Percentiles rank a stretch among this genome's conserved stretches.
Conservation (phyloP, 1,140 invertebrate genomes). For the Apocrypta bakeri region DNA sequence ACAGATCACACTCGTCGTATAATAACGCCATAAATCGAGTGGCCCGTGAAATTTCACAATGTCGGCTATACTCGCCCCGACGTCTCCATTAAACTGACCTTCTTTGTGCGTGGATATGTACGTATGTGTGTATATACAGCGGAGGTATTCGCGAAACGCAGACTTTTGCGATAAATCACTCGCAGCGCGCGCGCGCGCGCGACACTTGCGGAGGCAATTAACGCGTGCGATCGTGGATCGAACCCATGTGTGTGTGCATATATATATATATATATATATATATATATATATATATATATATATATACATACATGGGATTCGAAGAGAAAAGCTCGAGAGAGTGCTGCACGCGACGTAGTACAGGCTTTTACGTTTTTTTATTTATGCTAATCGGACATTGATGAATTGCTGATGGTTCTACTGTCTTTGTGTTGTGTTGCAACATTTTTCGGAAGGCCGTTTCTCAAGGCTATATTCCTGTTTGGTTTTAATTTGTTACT, state of each 20-base stretch:
- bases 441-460: not conserved
- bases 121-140: not conserved
- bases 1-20: constrained; percentile 28
- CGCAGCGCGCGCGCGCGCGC: not conserved
- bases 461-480: not conserved
- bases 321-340: not conserved
- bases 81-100: constrained; percentile 39
- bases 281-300: no score
- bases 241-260: no score
- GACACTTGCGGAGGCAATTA: constrained; percentile 30
- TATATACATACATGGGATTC: no score
- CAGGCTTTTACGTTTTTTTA: not conserved
- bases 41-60: constrained; percentile 38
- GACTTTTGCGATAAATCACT: constrained; percentile 16
- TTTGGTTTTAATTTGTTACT: no score
- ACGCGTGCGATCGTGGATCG: not conserved
- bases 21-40: constrained; percentile 44
- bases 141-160: not conserved
- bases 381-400: constrained; percentile 5
- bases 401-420: not conserved
- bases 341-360: not conserved
- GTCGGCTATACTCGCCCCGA: constrained; percentile 7
- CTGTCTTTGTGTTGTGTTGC: not conserved
- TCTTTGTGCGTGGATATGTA: not conserved
- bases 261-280: no score